Conservation (phyloP, 2,888 invertebrate genomes). For the Melolontha melolontha region DNA sequence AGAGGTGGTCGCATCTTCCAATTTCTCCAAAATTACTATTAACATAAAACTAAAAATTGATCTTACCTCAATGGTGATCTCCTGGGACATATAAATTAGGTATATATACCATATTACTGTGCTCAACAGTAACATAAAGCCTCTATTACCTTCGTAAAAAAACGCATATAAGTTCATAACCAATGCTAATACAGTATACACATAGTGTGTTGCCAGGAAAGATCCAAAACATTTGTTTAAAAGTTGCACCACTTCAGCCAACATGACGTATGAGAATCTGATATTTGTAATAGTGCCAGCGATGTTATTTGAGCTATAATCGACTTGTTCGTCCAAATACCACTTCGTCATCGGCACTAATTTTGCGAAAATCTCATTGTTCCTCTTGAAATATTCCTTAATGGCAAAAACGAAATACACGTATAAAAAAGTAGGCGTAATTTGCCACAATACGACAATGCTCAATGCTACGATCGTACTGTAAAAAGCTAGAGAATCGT, state of each 20-base stretch:
- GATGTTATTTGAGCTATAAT: conserved; percentile 1
- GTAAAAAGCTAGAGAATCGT: background rate
- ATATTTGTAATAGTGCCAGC: background rate
- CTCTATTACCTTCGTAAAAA: background rate
- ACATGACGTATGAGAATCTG: conserved; percentile 28
- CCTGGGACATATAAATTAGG: conserved; percentile 35
- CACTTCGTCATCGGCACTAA: conserved; percentile 10
- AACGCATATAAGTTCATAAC: conserved; percentile 31
- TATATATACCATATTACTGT: conserved; percentile 17
- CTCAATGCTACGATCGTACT: background rate
- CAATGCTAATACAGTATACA: conserved; percentile 17
- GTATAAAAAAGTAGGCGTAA: conserved; percentile 16
- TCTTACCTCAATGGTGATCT: conserved; percentile 29
- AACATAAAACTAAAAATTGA: too few relatives aligned
- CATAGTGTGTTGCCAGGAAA: conserved; percentile 11
- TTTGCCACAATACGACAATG: conserved; percentile 26
- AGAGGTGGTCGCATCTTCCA: too few relatives aligned
- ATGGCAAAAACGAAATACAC: conserved; percentile 21
- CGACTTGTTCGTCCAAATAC: conserved; percentile 3
- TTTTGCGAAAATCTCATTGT: conserved; percentile 18
- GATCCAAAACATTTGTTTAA: conserved; percentile 34
- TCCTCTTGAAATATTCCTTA: conserved; percentile 24
- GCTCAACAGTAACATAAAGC: conserved; percentile 6
- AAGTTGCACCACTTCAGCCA: conserved; percentile 19
- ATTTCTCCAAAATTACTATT: too few relatives aligned